Percentiles rank a stretch among this genome's conserved stretches.
These are phyloP conservation scores for Rhorus exstirpatorius DNA, from an alignment of 2,888 invertebrate species.

Conservation along the genomic window DNA sequence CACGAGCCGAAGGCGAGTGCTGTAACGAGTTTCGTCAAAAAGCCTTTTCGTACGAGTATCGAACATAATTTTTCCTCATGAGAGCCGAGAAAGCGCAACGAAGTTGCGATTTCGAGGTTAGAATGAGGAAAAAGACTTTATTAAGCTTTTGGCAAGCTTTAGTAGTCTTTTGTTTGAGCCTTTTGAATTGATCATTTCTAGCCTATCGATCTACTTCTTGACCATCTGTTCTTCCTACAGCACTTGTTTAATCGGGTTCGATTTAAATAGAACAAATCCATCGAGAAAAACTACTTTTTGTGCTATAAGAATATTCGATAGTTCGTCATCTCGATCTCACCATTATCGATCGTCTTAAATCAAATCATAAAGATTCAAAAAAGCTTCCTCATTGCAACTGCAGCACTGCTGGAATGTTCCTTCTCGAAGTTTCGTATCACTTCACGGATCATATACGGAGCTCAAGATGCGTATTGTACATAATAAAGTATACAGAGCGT, in stretches of 20 bases:
- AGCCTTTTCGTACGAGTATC: too few relatives aligned
- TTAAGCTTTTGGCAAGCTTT: too few relatives aligned
- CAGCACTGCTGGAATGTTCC: conserved; percentile 14
- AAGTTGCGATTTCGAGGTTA: too few relatives aligned
- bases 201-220: too few relatives aligned
- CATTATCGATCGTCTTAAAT: conserved; percentile 1
- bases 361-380: conserved; percentile 7
- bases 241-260: not conserved
- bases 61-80: too few relatives aligned
- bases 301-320: not conserved
- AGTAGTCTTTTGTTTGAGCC: too few relatives aligned
- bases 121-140: too few relatives aligned
- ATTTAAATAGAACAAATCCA: not conserved
- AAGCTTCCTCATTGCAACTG: not conserved
- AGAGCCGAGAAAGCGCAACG: too few relatives aligned
- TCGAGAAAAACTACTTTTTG: conserved; percentile 10
- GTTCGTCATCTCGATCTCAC: conserved; percentile 18
- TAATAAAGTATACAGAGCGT: not conserved
- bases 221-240: too few relatives aligned
- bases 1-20: too few relatives aligned
- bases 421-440: conserved; percentile 26
- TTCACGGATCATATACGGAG: not conserved
- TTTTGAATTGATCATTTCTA: not conserved
- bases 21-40: too few relatives aligned
- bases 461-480: conserved; percentile 21